Conservation (phyloP, 2,113 vertebrate species). For the Pelodiscus sinensis region DNA sequence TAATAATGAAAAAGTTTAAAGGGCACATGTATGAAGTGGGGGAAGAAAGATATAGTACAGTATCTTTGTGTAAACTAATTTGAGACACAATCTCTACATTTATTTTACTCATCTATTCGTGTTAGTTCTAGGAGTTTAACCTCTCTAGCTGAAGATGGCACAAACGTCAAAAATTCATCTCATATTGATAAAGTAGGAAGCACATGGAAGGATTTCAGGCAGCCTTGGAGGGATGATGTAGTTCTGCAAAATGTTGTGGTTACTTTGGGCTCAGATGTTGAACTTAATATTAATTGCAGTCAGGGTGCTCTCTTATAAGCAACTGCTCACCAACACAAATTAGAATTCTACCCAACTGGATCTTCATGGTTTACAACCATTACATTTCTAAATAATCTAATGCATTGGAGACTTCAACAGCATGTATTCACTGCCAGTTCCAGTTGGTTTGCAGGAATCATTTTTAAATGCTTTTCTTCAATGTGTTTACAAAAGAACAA, state of each 20-base stretch:
- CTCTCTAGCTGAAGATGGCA: not conserved
- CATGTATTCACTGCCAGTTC: not conserved
- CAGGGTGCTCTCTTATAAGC: not conserved
- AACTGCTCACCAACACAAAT: accelerated
- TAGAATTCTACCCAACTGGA: not conserved
- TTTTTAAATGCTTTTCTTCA: not conserved
- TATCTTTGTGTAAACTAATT: not conserved
- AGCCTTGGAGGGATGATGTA: not conserved
- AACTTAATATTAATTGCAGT: not conserved
- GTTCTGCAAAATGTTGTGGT: not conserved
- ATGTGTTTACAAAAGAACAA: not conserved
- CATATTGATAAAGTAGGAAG: not conserved
- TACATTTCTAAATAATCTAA: accelerated
- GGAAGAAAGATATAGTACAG: not conserved
- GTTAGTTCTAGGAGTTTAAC: not conserved
- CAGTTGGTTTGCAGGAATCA: not conserved
- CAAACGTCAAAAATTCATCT: not conserved
- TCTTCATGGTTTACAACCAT: not conserved
- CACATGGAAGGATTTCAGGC: not conserved
- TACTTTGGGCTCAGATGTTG: not conserved
- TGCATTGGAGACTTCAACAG: not conserved
- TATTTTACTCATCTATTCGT: not conserved
- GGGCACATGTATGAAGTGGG: not conserved
- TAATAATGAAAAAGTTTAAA: not conserved
- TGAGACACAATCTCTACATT: not conserved